Evolutionary conservation across 2,113 vertebrate genomes (phyloP), one percentile per base, ranked within the genome.

Genomic region (Actenoides lindsayi): DNA sequence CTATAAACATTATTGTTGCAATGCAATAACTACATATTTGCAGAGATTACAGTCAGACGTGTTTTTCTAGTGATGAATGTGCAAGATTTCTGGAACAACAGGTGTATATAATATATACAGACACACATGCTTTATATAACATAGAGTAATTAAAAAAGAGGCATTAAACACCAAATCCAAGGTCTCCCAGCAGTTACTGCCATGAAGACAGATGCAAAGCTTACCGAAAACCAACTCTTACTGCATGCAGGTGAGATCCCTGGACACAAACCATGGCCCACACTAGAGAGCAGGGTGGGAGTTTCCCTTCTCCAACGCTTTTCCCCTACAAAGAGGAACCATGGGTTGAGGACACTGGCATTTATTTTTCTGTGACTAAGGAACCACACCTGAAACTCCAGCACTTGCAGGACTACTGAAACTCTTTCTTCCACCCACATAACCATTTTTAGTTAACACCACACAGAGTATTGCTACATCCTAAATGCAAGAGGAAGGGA

Each of bases 301-400:
- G 21, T 1, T 31, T 44, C 37, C 15, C 37, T 76, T 4, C 44
- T 60, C 35, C 3, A 0, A 60, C 6, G 16, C 33, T 10, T 78
- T 4, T 5, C 14, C 16, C 10, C 37, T 24, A 21, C 33, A 16
- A 44, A 78, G 35, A 50, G 24, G 24, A 64, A 11, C 35, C 31
- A 6, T 8, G 0, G 5, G n/a, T 3, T 51, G 56, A 42, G 73
- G 31, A 68, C n/a, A 53, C 8, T 0, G 2, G 9, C 28, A 41
- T 50, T 46, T 41, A 20, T 23, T 57, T 42, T 59, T 59, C 31
- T 42, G 24, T 5, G 15, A 48, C 8, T 35, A 54, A 44, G 42
- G 24, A 75, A 50, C 16, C 11, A 44, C 48, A 35, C 10, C 44
- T 11, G 33, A 90, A 33, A n/a, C 50, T 35, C 24, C 33, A 44